Evolutionary conservation across 2,797 vertebrate genomes (phyloP).

Genomic region (Benthosema pterotum): DNA sequence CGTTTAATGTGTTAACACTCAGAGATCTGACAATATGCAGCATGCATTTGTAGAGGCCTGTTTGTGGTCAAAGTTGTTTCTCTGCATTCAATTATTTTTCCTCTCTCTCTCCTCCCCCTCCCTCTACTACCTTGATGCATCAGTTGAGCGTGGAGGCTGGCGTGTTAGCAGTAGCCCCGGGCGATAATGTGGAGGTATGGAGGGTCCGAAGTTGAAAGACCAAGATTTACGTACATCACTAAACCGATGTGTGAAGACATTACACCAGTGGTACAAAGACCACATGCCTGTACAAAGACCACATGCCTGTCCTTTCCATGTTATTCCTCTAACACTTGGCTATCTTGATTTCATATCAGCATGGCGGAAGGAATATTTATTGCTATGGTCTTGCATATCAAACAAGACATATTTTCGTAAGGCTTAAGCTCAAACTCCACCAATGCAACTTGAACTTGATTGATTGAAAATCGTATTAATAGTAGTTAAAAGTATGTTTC

Average conservation of each 20-base stretch:
- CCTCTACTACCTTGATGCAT: background rate
- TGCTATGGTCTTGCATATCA: too few relatives aligned
- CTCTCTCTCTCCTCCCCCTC: background rate
- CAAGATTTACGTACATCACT: background rate
- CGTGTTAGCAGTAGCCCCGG: constrained; percentile 85
- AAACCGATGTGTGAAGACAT: background rate
- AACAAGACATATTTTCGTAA: background rate
- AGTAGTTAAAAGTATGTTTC: too few relatives aligned
- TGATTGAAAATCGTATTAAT: too few relatives aligned
- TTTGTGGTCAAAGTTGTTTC: background rate
- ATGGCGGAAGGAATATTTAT: background rate
- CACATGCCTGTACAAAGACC: too few relatives aligned
- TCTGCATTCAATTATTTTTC: background rate
- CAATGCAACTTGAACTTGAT: too few relatives aligned
- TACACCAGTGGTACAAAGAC: background rate
- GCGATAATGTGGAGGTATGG: constrained; percentile 87
- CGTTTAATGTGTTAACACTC: too few relatives aligned
- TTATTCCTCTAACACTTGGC: background rate
- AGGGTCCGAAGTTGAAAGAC: constrained; percentile 70
- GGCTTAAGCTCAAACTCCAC: too few relatives aligned
- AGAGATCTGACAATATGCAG: background rate
- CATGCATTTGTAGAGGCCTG: background rate
- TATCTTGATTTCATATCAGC: background rate
- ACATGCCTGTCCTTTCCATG: background rate
- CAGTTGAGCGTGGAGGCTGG: constrained; percentile 88